Evolutionary conservation across 2,797 vertebrate species (phyloP), one percentile per base, ranked within the genome.

Genomic region (Lemur catta): DNA sequence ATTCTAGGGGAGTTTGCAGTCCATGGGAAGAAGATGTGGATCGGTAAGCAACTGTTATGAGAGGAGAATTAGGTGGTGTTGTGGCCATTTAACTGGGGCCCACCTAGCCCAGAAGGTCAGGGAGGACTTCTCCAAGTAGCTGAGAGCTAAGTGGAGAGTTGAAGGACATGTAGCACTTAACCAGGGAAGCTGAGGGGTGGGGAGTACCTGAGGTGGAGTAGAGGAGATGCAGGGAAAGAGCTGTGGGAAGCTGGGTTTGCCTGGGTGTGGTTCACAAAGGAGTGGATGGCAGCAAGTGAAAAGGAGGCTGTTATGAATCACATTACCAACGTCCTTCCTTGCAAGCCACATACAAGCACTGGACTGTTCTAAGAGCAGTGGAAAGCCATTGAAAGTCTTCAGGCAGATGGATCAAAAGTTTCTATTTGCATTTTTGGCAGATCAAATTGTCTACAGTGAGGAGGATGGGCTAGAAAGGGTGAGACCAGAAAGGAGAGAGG

Each of bases 251-350:
- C 33, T 43, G 12, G 55, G 2, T 67, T 61, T 81, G 46, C 26
- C 35, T 85, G 30, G 7, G 0, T n/a, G 38, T 69, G 24, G 24
- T 2, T 57, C 67, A 15, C 4, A 46, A 22, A 84, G 33, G 5
- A n/a, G 38, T 4, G 12, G 50, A 20, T 0, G 4, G 15, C 2
- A 30, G 4, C 14, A 35, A 26, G 10, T 41, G 20, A 30, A 4
- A 35, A 65, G 43, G 35, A 48, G 5, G 24, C 30, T 41, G 4
- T 24, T 24, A 33, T 0, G 26, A 18, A 6, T 6, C 7, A 7
- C 3, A 4, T 26, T 63, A 30, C 28, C 17, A 30, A 65, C 4
- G 48, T 10, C 15, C 52, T 84, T 95, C 22, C 48, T 59, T 18
- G 6, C 2, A 26, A n/a, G 15, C 35, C 30, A 12, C 4, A 3